Conservation (phyloP, 2,797 vertebrate species). For the Geotrypetes seraphini region DNA sequence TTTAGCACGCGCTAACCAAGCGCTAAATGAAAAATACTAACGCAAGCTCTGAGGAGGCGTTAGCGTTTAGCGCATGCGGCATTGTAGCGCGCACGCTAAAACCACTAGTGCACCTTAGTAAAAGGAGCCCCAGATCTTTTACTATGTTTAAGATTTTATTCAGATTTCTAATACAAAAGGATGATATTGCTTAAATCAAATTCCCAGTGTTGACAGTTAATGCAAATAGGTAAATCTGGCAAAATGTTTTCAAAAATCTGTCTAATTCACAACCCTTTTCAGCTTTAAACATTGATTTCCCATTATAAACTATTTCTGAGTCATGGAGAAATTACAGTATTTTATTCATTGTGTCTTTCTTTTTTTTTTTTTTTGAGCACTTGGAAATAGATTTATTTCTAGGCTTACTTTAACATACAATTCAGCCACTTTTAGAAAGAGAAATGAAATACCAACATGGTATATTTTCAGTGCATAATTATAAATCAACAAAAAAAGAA, state of each 20-base stretch:
- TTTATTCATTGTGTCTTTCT: not conserved
- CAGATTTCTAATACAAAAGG: no score
- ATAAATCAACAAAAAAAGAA: constrained; percentile 15
- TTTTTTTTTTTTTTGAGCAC: not conserved
- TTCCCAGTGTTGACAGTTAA: no score
- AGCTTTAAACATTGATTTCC: constrained; percentile 20
- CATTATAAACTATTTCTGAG: constrained; percentile 21
- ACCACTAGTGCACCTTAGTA: no score
- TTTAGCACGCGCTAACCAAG: no score
- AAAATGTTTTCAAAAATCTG: no score
- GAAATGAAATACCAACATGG: constrained; percentile 17
- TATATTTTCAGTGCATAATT: constrained; percentile 34
- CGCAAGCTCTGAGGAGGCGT: no score
- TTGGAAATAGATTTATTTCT: constrained; percentile 11
- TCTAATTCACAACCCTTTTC: constrained; percentile 1
- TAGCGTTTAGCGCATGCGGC: no score
- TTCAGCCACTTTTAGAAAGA: constrained; percentile 7
- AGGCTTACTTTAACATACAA: constrained; percentile 14
- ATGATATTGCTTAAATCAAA: no score
- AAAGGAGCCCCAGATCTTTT: no score
- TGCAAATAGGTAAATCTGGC: no score
- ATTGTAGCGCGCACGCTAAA: no score
- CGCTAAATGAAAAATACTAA: no score
- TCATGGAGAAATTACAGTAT: not conserved
- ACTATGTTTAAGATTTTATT: not conserved